A percentile compares a stretch with the other conserved stretches of the same genome.
Conservation (phyloP, 2,113 vertebrate genomes). For the Fregata magnificens region DNA sequence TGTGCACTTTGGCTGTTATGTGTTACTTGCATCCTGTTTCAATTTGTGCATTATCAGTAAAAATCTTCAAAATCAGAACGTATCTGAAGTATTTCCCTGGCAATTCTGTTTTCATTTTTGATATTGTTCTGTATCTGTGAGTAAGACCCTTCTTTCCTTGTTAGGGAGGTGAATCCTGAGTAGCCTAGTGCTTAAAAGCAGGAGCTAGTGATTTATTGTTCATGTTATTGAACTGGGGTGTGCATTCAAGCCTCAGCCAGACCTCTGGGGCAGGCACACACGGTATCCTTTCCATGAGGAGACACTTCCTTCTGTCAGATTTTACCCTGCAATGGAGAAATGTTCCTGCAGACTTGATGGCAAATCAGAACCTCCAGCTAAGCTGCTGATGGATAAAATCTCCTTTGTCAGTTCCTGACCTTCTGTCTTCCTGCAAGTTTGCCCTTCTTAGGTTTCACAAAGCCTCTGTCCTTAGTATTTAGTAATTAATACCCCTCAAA, state of each 20-base stretch:
- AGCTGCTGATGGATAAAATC: background rate
- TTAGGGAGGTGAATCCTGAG: background rate
- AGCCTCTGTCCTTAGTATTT: background rate
- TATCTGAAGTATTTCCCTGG: background rate
- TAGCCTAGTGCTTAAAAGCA: background rate
- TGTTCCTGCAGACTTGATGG: background rate
- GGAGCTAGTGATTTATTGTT: background rate
- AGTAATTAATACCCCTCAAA: background rate
- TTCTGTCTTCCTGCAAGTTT: background rate
- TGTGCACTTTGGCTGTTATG: background rate
- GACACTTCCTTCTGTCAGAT: background rate
- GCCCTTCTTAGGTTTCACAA: background rate
- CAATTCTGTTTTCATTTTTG: background rate
- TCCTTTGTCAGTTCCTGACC: background rate
- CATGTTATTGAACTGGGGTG: background rate
- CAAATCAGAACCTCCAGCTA: slow-evolving; percentile 3
- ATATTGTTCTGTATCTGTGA: background rate
- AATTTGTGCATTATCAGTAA: background rate
- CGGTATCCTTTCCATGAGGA: background rate
- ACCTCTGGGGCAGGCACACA: background rate
- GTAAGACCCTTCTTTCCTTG: background rate
- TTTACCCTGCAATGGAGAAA: background rate
- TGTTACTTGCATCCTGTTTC: background rate
- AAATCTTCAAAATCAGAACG: background rate
- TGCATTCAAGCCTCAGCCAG: background rate